A percentile compares a stretch with the other conserved stretches of the same genome.
phyloP scores from a whole-genome alignment of 2,113 vertebrate genomes.

The rabbit (Oryctolagus cuniculus) region DNA sequence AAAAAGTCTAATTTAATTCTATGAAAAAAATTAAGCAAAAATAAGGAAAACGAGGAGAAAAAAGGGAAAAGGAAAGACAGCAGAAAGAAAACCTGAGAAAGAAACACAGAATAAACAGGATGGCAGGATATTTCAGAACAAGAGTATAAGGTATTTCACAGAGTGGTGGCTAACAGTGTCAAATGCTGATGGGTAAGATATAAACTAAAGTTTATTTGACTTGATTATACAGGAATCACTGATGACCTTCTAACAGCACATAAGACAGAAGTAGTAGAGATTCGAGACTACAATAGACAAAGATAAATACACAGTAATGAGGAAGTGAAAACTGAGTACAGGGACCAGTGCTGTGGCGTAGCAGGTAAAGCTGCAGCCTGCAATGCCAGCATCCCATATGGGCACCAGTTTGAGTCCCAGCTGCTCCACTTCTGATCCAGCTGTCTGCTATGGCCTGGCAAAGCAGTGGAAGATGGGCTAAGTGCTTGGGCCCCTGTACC shows the following conservation, averaged over 20 bases:
- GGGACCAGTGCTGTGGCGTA: not conserved
- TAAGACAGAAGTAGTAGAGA: not conserved
- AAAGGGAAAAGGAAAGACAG: too few species aligned
- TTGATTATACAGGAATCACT: constrained; percentile 36
- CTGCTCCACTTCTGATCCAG: too few species aligned
- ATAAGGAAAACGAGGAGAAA: not conserved
- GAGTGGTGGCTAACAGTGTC: not conserved
- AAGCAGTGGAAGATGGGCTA: too few species aligned
- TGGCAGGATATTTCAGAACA: not conserved
- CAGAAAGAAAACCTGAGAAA: constrained; percentile 4
- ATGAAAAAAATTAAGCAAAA: constrained; percentile 35
- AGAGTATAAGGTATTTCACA: not conserved
- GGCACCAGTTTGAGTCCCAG: too few species aligned
- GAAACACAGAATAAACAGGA: not conserved
- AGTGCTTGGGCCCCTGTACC: too few species aligned
- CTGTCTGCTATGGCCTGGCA: too few species aligned
- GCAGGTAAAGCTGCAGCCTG: too few species aligned
- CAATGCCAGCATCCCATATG: too few species aligned
- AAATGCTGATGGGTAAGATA: constrained; percentile 54
- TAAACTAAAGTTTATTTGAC: constrained; percentile 3
- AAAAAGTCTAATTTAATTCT: constrained; percentile 38
- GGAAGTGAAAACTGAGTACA: constrained; percentile 20
- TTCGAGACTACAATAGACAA: not conserved
- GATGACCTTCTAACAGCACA: constrained; percentile 13
- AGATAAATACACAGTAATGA: constrained; percentile 19